Conservation (phyloP, 2,113 vertebrate genomes). For the Dryoscopus gambensis region DNA sequence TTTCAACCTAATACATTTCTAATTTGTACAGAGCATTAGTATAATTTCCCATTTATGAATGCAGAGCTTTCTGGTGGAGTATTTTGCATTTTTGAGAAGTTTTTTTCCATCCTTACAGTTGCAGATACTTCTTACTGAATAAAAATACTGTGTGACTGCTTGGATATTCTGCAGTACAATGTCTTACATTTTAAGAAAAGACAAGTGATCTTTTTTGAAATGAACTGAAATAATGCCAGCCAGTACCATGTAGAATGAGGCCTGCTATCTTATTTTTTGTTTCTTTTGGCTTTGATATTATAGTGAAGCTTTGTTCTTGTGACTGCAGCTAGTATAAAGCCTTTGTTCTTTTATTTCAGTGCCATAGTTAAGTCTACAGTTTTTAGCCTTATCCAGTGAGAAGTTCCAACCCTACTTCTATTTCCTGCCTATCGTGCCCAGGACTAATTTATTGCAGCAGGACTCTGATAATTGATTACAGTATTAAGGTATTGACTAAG, state of each 20-base stretch:
- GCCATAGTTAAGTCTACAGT: background rate
- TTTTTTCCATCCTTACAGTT: background rate
- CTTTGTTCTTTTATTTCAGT: background rate
- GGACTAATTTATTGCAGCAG: background rate
- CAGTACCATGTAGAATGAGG: slow-evolving; percentile 25
- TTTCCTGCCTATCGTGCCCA: background rate
- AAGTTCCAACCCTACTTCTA: background rate
- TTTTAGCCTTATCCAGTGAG: background rate
- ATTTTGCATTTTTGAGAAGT: background rate
- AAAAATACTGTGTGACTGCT: background rate
- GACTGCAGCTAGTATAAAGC: background rate
- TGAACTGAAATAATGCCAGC: slow-evolving; percentile 22
- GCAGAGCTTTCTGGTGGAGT: background rate
- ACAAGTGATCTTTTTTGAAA: slow-evolving; percentile 19
- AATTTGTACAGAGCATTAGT: background rate
- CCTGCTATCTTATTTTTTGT: background rate
- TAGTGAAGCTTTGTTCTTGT: slow-evolving; percentile 30
- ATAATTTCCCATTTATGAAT: background rate
- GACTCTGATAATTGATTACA: background rate
- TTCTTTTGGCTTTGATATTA: background rate
- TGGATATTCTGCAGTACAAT: background rate
- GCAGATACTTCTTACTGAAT: background rate
- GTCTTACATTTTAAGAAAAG: background rate
- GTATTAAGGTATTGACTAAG: background rate
- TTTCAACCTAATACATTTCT: background rate